These are phyloP conservation scores for Melanerpes aurifrons DNA, from an alignment of 2,113 vertebrate species.

Conservation along the genomic window DNA sequence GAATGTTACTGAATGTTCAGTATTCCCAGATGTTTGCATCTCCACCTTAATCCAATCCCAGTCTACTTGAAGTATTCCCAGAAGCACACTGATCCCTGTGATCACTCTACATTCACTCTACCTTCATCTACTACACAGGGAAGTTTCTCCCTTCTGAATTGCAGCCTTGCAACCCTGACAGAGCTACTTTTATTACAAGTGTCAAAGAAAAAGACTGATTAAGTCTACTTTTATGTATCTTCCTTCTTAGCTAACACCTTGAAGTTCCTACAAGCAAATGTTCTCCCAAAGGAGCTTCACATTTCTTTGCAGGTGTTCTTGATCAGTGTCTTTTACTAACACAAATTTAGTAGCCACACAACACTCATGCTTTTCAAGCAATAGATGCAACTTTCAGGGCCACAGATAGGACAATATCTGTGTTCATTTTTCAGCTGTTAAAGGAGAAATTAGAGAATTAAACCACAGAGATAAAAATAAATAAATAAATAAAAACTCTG, in stretches of 20 bases:
- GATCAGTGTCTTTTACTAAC: neutral
- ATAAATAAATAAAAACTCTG: neutral
- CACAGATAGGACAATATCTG: neutral
- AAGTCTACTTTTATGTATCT: neutral
- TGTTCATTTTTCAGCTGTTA: neutral
- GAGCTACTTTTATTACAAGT: neutral
- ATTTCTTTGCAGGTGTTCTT: neutral
- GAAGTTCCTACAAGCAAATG: neutral
- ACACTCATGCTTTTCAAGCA: neutral
- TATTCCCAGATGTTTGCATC: neutral
- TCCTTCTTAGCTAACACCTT: neutral
- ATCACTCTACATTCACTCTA: neutral
- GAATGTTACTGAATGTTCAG: neutral
- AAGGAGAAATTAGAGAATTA: neutral
- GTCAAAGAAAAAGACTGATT: neutral
- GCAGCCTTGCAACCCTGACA: neutral
- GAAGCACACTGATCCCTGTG: neutral
- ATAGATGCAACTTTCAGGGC: neutral
- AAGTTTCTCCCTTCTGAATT: conserved; percentile 1
- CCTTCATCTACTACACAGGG: neutral
- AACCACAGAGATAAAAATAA: neutral
- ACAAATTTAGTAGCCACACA: neutral
- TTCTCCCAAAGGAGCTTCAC: neutral
- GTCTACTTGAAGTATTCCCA: neutral
- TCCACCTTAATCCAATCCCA: neutral